Conservation (phyloP, 1,140 invertebrate species). For the Palaemon carinicauda region DNA sequence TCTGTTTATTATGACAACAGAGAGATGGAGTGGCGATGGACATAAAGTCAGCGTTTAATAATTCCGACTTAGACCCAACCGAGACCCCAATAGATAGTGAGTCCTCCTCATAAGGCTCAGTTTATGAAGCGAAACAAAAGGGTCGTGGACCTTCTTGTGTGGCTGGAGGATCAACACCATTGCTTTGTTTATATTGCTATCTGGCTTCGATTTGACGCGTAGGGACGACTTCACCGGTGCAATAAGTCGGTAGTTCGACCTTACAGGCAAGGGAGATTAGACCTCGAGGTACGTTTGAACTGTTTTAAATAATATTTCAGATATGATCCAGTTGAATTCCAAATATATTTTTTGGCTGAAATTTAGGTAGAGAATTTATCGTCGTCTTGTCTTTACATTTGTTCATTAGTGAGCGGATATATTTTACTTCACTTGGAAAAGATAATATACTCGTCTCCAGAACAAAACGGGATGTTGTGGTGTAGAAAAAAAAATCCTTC, state of each 20-base stretch:
- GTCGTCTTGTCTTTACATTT: no score
- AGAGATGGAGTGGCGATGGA: constrained; percentile 37
- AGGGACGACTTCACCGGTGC: no score
- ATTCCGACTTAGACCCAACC: constrained; percentile 18
- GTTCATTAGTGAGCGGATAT: no score
- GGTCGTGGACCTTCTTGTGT: background rate
- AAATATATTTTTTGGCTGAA: background rate
- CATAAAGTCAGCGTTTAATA: constrained; percentile 27
- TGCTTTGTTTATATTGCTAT: no score
- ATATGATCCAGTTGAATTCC: background rate
- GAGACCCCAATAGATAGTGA: background rate
- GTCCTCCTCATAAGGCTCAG: constrained; percentile 3
- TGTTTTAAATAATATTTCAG: background rate
- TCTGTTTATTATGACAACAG: constrained; percentile 31
- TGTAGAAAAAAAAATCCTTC: no score
- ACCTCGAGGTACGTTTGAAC: background rate
- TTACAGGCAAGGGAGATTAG: background rate
- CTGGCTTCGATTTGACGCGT: no score
- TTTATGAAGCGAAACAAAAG: background rate
- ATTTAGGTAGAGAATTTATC: no score
- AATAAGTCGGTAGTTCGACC: background rate
- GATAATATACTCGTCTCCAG: no score
- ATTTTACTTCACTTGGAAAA: no score
- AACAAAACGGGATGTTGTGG: no score
- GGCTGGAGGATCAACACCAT: no score